Percentiles rank a stretch among this genome's conserved stretches.
phyloP scores from a whole-genome alignment of 2,797 vertebrate genomes.

The Margarornis squamiger region DNA sequence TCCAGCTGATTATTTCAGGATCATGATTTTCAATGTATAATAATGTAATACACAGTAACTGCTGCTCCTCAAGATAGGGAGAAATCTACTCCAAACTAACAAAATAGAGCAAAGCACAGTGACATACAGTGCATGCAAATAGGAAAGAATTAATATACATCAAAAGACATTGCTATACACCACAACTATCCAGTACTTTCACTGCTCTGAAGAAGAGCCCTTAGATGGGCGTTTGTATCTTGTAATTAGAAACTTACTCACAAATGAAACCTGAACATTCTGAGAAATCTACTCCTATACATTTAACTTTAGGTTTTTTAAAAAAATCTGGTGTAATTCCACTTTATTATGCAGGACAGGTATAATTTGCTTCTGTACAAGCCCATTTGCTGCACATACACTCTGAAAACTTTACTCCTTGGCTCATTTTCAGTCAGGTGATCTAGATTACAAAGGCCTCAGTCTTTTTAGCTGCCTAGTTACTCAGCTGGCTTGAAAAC shows the following conservation, averaged over 20 bases:
- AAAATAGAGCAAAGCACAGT: neutral
- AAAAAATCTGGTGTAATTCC: rapidly evolving
- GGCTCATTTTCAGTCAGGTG: neutral
- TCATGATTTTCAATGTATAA: neutral
- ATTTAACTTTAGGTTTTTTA: too few species aligned
- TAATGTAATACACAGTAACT: neutral
- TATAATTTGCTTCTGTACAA: neutral
- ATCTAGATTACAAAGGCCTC: neutral
- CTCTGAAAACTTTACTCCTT: neutral
- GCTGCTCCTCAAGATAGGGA: neutral
- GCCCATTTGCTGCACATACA: neutral
- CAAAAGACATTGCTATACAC: neutral
- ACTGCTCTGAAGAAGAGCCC: neutral
- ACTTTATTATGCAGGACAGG: neutral
- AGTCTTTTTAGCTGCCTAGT: neutral
- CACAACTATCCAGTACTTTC: neutral
- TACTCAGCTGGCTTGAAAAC: neutral
- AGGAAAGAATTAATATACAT: neutral
- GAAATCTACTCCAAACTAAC: neutral
- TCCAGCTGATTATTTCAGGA: neutral
- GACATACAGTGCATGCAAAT: neutral
- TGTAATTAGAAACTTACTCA: neutral
- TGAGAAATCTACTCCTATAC: neutral
- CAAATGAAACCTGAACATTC: neutral
- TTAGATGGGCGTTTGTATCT: neutral